Percentiles rank a stretch among this genome's conserved stretches.
These are phyloP conservation scores for Morpho deidamia DNA, from an alignment of 2,888 invertebrate species.

Conservation along the genomic window DNA sequence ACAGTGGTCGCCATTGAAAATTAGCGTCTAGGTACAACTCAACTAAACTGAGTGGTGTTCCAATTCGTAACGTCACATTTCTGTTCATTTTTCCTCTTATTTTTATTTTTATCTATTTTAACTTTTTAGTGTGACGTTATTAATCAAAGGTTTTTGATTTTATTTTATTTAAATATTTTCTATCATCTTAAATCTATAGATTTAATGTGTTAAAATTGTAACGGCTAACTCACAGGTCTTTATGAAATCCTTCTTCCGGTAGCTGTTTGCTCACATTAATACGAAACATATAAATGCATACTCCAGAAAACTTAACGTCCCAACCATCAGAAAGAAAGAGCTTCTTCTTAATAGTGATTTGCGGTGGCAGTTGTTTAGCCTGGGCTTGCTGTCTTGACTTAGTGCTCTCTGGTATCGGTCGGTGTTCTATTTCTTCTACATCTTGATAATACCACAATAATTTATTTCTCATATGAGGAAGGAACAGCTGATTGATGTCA, in stretches of 20 bases:
- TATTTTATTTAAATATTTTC: too few relatives aligned
- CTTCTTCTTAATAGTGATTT: constrained; percentile 82
- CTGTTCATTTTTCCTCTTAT: too few relatives aligned
- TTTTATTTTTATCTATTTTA: too few relatives aligned
- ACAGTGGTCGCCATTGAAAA: too few relatives aligned
- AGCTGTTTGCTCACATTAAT: constrained; percentile 90
- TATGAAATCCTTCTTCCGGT: constrained; percentile 95
- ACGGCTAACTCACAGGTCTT: constrained; percentile 79
- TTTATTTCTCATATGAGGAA: constrained; percentile 91
- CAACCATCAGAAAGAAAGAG: constrained; percentile 92
- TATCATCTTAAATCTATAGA: too few relatives aligned
- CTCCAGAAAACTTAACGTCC: constrained; percentile 87
- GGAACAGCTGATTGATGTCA: constrained; percentile 91
- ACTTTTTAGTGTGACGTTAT: too few relatives aligned
- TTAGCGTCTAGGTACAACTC: too few relatives aligned
- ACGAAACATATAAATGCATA: constrained; percentile 91
- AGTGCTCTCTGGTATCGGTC: constrained; percentile 63
- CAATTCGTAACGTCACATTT: too few relatives aligned
- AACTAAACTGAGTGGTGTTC: too few relatives aligned
- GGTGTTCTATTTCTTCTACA: constrained; percentile 83
- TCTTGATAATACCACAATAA: constrained; percentile 94
- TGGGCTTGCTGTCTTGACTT: constrained; percentile 66
- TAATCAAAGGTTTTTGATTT: too few relatives aligned
- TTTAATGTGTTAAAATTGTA: too few relatives aligned
- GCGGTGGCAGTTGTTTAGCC: constrained; percentile 63